Evolutionary conservation across 2,888 invertebrate species (phyloP).

Genomic region (Zele albiditarsus): DNA sequence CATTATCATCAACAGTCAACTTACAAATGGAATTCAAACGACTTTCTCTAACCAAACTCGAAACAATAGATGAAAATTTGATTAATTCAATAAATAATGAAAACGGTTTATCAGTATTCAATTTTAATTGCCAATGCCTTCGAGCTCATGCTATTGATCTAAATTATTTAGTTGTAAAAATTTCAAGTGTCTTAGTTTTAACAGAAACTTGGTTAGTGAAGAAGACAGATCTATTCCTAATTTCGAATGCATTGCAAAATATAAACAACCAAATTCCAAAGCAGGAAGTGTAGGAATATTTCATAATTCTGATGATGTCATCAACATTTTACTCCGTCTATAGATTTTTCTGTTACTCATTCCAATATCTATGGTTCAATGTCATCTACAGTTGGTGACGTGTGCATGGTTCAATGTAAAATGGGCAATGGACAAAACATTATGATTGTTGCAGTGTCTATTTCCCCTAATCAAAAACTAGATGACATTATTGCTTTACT

Average conservation of each 20-base stretch:
- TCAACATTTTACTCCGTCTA: conserved; percentile 28
- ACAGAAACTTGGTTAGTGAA: conserved; percentile 40
- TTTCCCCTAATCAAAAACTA: conserved; percentile 30
- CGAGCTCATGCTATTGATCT: conserved; percentile 15
- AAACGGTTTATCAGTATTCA: conserved; percentile 19
- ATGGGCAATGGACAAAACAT: conserved; percentile 33
- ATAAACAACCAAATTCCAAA: conserved; percentile 24
- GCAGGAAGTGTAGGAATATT: conserved; percentile 38
- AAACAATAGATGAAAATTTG: conserved; percentile 10
- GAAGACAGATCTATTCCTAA: conserved; percentile 28
- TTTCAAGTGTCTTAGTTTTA: conserved; percentile 35
- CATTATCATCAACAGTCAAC: background rate
- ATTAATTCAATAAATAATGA: conserved; percentile 10
- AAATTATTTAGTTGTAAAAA: conserved; percentile 11
- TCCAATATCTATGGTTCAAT: background rate
- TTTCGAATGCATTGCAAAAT: conserved; percentile 38
- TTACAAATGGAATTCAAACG: conserved; percentile 33
- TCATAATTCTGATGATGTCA: conserved; percentile 16
- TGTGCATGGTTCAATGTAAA: conserved; percentile 34
- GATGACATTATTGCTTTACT: conserved; percentile 34
- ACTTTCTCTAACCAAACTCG: conserved; percentile 12
- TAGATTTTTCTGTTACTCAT: conserved; percentile 14
- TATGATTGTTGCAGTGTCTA: conserved; percentile 39
- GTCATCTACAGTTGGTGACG: conserved; percentile 33
- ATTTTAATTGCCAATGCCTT: conserved; percentile 38